phyloP scores from a whole-genome alignment of 2,888 invertebrate species.

The Drosophila anomelani region DNA sequence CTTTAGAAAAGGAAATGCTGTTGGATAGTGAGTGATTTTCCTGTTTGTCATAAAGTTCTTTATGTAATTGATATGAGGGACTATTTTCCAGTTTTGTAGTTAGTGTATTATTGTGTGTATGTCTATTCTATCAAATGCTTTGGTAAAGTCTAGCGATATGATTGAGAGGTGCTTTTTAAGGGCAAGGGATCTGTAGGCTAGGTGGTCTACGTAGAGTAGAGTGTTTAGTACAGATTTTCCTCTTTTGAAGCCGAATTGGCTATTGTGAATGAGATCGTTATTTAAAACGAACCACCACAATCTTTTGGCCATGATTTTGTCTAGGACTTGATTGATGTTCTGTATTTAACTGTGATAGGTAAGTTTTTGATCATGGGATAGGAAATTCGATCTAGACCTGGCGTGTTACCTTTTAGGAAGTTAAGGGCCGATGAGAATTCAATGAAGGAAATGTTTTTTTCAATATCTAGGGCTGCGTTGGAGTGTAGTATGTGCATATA shows the following conservation, averaged over 20 bases:
- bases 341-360: neutral
- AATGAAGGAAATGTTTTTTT: neutral
- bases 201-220: too few species aligned
- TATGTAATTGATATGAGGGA: neutral
- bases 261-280: too few species aligned
- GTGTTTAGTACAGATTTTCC: too few species aligned
- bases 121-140: slow-evolving; percentile 17
- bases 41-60: slow-evolving; percentile 29
- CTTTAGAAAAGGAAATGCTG: slow-evolving; percentile 1
- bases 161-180: slow-evolving; percentile 4
- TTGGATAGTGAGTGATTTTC: slow-evolving; percentile 1
- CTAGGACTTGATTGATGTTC: neutral
- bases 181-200: slow-evolving; percentile 12
- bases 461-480: neutral
- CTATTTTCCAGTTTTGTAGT: slow-evolving; percentile 11
- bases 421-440: neutral
- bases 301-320: too few species aligned
- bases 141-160: slow-evolving; percentile 14
- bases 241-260: too few species aligned
- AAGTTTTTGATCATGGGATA: neutral
- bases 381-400: neutral
- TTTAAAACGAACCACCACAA: too few species aligned
- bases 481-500: too few species aligned
- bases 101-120: slow-evolving; percentile 13
- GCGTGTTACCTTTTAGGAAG: neutral